phyloP scores from a whole-genome alignment of 2,888 invertebrate species.

The Lucinisca nassula region DNA sequence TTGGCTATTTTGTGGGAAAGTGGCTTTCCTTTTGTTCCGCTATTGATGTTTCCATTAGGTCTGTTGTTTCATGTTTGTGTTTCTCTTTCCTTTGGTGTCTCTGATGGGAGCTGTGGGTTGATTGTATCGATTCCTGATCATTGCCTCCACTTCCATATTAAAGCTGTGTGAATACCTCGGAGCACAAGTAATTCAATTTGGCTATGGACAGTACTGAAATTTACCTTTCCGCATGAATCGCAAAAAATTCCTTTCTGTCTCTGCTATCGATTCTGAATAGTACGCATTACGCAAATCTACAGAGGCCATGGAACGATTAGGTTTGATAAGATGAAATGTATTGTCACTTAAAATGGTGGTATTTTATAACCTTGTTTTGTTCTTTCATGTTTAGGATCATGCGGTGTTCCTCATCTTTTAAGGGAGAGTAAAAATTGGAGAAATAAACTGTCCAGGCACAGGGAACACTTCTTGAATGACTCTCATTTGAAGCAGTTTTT shows the following conservation, averaged over 20 bases:
- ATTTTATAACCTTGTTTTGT: neutral
- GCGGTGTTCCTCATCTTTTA: neutral
- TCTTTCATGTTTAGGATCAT: neutral
- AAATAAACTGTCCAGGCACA: neutral
- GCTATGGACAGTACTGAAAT: slow-evolving; percentile 38
- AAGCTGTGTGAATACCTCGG: slow-evolving; percentile 31
- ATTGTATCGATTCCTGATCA: no score
- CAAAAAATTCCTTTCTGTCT: neutral
- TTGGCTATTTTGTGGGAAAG: no score
- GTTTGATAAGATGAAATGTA: neutral
- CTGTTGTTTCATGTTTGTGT: no score
- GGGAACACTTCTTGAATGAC: neutral
- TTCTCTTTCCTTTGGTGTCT: no score
- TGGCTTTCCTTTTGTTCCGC: no score
- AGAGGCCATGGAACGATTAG: neutral
- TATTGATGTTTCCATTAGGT: no score
- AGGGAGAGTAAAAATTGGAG: neutral
- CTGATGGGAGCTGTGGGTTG: no score
- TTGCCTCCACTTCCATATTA: no score
- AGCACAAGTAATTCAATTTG: slow-evolving; percentile 52
- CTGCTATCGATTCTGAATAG: neutral
- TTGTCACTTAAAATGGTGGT: neutral
- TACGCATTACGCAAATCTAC: no score
- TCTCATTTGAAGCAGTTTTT: neutral
- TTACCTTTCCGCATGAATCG: neutral